Base-by-base conservation (phyloP, 2,888 invertebrate genomes). In the Cremastinae sp. region DNA sequence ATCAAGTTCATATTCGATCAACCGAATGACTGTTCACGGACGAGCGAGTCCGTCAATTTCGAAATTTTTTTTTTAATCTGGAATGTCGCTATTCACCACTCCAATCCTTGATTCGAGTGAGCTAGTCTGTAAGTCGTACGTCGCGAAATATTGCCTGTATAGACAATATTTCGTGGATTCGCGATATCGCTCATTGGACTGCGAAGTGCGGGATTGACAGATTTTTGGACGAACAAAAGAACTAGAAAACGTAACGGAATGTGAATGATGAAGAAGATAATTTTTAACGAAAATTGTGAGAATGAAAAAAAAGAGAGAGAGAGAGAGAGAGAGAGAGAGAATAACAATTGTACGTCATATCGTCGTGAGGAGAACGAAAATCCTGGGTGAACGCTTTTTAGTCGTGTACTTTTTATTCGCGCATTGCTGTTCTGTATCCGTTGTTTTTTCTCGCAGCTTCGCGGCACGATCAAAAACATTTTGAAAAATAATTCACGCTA, bases 51-150 rank as follows among this genome's bases (percentile, higher is more conserved):
- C 38, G 71, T 9, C 1, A 28, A 16, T 34, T 47, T 53, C 34
- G 38, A 53, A 51, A n/a, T 34, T 75, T 59, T 70, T 45, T 36
- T 49, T 64, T 74, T 28, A 43, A 69, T 58, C 41, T 56, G 49
- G 34, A 49, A n/a, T 3, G 56, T 41, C 45, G 58, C 64, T 53
- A 65, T 61, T 66, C 49, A 61, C 16, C 14, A 61, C 75, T 59
- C 49, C 53, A 47, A 53, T 66, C 54, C 54, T 47, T 59, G 22
- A 75, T 61, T 61, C 47, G 65, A 38, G 34, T 71, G 66, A 71
- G 59, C 59, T 75, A 75, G 71, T 71, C 65, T 54, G 41, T 71
- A 66, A 75, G 65, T 71, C 69, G 47, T 71, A 75, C 18, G 34
- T 56, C 41, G 45, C 12, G 20, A 75, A 54, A 59, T 28, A 64